Base-by-base conservation (phyloP, 2,797 vertebrate species). In the Chrysolophus pictus region DNA sequence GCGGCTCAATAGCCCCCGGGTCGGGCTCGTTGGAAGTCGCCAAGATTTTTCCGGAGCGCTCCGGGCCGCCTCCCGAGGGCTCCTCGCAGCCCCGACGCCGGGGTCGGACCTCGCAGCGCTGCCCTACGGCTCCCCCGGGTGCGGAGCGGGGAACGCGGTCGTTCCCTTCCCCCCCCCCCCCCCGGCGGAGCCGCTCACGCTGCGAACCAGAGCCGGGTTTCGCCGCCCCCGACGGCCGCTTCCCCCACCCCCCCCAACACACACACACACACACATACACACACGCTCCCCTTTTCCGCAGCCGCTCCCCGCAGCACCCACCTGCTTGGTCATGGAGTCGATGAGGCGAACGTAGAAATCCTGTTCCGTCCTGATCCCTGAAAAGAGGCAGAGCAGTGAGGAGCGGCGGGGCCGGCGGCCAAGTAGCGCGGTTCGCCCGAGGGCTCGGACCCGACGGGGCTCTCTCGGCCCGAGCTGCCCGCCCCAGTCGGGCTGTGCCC, bases 281-380 rank as follows among this genome's bases (percentile, higher is more conserved):
- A 13, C 49, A 9, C 9, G n/a, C 15, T 46, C 11, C 10, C 49
- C 37, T 19, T 58, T 74, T 33, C 75, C 79, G 35, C 58, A 31
- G 83, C 37, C 42, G 39, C 53, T 31, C 26, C 16, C 71, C 85
- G 94, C 89, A 67, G 58, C 70, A 97, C 98, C 97, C 98, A 99
- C 99, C 98, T 99, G 99, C 98, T 99, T 99, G 94, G 99, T 99
- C 99, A 99, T 99, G 92, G 99, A 99, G 98, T 99, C 99, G 80
- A 99, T 99, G 96, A 99, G 98, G 42, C 99, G 98, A 76, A 99
- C 99, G 67, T 99, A 99, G 95, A 99, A 98, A 97, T 99, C 99
- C 97, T 99, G 99, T 96, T 99, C 99, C 49, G 99, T 99, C 96
- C 99, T 98, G 97, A 99, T 99, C 59, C 99, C 99, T 99, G 95